Evolutionary conservation across 2,888 invertebrate genomes (phyloP).

Genomic region (Hydrotaea diabolus): DNA sequence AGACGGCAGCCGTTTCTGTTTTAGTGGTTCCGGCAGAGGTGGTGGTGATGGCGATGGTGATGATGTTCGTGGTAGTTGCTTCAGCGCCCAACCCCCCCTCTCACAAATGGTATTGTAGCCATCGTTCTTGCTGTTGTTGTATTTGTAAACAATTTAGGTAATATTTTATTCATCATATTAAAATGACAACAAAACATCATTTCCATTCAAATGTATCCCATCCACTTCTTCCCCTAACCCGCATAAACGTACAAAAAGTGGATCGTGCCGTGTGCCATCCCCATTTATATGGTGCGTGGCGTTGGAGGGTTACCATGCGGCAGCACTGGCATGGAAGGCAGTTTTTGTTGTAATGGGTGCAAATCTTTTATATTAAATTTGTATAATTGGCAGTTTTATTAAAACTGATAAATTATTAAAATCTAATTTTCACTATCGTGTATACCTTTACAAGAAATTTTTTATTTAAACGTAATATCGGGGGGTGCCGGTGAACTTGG

Average conservation of each 20-base stretch:
- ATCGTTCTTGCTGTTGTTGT: background rate
- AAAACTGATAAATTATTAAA: constrained; percentile 39
- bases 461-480: no score
- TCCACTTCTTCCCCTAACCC: background rate
- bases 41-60: background rate
- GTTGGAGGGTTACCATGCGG: constrained; percentile 1
- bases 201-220: background rate
- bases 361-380: constrained; percentile 41
- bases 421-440: background rate
- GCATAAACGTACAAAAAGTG: background rate
- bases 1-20: background rate
- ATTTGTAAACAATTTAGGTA: constrained; percentile 46
- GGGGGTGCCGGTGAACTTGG: no score
- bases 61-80: background rate
- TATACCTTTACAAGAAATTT: no score
- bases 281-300: background rate
- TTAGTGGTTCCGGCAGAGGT: background rate
- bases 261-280: background rate
- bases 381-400: constrained; percentile 40
- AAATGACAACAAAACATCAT: constrained; percentile 35
- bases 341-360: constrained; percentile 41
- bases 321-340: background rate
- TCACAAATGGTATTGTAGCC: background rate
- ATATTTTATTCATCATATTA: constrained; percentile 50
- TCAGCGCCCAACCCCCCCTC: no score